Percentiles rank a stretch among this genome's conserved stretches.
Conservation (phyloP, 2,888 invertebrate genomes). For the Pogonocherus hispidulus region DNA sequence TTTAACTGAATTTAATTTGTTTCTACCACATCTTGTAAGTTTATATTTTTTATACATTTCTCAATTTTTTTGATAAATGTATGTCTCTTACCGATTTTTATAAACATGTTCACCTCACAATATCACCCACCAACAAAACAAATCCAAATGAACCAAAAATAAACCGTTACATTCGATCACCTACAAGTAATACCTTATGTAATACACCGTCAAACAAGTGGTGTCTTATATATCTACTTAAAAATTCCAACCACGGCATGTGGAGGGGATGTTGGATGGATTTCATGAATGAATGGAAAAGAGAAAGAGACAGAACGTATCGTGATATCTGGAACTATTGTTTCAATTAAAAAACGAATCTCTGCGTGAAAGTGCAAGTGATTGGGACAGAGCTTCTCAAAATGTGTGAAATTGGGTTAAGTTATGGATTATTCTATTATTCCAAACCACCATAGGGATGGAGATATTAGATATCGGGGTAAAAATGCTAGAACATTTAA, state of each 20-base stretch:
- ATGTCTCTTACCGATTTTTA: conserved; percentile 12
- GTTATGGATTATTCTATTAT: not conserved
- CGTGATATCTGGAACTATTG: conserved; percentile 15
- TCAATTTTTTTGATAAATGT: too few species aligned
- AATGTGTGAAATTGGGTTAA: conserved; percentile 11
- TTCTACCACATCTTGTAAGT: too few species aligned
- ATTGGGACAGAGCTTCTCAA: conserved; percentile 35
- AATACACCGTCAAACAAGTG: conserved; percentile 14
- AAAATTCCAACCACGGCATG: not conserved
- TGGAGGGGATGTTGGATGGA: not conserved
- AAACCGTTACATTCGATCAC: not conserved
- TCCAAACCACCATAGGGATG: too few species aligned
- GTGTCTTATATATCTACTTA: conserved; percentile 28
- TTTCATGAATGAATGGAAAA: conserved; percentile 26
- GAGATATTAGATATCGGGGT: not conserved
- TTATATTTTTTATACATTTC: too few species aligned
- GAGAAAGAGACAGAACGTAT: conserved; percentile 21
- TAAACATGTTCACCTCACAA: not conserved
- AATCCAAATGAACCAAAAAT: not conserved
- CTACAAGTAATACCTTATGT: conserved; percentile 14
- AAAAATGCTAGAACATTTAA: too few species aligned
- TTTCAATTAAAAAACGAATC: conserved; percentile 29
- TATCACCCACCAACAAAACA: conserved; percentile 6
- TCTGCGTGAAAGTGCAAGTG: conserved; percentile 46
- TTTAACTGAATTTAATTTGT: too few species aligned